Conservation (phyloP, 2,797 vertebrate species). For the Scyliorhinus canicula region DNA sequence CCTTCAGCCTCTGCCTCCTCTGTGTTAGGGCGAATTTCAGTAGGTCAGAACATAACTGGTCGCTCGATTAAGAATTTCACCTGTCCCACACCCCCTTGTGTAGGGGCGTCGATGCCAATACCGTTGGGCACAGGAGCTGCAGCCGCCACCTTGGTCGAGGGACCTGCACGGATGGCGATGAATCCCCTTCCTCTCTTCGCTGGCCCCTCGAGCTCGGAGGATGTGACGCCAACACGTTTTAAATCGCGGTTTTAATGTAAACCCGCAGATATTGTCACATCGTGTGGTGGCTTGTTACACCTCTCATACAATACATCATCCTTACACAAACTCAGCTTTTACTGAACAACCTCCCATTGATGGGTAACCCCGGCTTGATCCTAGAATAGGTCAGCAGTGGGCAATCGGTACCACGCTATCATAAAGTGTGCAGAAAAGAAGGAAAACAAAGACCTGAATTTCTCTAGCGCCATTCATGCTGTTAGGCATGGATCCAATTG, state of each 20-base stretch:
- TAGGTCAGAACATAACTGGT: not conserved
- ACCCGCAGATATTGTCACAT: not conserved
- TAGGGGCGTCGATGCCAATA: not conserved
- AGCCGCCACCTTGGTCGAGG: not conserved
- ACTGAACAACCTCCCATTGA: not conserved
- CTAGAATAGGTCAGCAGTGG: not conserved
- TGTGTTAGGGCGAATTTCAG: not conserved
- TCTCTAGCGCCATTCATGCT: not conserved
- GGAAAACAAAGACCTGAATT: not conserved
- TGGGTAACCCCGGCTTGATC: not conserved
- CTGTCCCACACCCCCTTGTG: not conserved
- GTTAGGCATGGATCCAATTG: too few species aligned
- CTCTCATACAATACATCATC: not conserved
- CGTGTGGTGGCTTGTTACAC: not conserved
- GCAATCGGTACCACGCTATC: not conserved
- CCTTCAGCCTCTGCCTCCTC: not conserved
- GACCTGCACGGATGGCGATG: not conserved
- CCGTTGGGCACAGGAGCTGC: not conserved
- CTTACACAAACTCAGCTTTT: not conserved
- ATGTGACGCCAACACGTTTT: not conserved
- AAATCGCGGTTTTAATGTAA: not conserved
- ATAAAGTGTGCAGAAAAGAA: not conserved
- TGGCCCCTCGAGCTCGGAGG: not conserved
- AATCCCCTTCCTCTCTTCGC: not conserved
- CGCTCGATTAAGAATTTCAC: not conserved